phyloP scores from a whole-genome alignment of 2,113 vertebrate genomes.

The Onychostoma macrolepis region DNA sequence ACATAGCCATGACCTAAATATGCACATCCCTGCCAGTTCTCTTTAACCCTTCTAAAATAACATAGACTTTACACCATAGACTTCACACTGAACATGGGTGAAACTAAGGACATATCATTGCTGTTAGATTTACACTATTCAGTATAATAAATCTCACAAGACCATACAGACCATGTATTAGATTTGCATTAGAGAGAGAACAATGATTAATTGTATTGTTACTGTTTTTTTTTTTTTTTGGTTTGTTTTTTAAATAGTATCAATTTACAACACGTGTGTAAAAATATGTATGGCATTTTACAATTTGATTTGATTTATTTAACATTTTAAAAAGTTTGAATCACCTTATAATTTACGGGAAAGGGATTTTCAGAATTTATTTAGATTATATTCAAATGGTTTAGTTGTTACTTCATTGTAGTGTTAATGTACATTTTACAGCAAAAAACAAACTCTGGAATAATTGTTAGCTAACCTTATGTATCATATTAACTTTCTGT shows the following conservation, averaged over 20 bases:
- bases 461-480: not conserved
- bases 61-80: not conserved
- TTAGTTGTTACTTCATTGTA: not conserved
- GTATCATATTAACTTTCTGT: not conserved
- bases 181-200: no score
- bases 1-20: slow-evolving; percentile 16
- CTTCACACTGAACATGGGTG: not conserved
- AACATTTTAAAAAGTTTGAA: not conserved
- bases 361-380: not conserved
- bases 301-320: no score
- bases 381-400: not conserved
- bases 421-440: not conserved
- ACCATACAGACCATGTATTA: no score
- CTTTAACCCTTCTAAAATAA: not conserved
- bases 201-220: no score
- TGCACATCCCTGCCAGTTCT: slow-evolving; percentile 2
- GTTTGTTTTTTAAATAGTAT: no score
- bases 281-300: no score
- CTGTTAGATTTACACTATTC: not conserved
- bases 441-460: not conserved
- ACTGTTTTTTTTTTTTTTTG: no score
- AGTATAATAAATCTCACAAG: not conserved
- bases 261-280: no score
- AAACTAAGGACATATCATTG: not conserved
- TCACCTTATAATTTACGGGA: not conserved